Evolutionary conservation across 2,888 invertebrate species (phyloP).

Genomic region (Dryocosmus kuriphilus): DNA sequence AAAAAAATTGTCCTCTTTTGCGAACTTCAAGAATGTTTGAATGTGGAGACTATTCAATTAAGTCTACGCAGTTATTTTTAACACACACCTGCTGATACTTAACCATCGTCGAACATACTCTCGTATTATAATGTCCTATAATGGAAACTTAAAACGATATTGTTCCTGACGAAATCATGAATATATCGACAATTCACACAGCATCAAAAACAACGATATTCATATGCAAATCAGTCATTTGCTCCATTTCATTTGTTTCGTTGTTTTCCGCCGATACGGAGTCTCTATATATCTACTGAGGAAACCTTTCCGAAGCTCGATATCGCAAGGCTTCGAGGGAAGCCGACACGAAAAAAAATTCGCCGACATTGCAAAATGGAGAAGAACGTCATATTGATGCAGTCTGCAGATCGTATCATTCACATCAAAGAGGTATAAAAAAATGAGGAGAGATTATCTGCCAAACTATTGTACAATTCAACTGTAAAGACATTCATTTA

Average conservation of each 20-base stretch:
- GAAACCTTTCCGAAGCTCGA: conserved; percentile 66
- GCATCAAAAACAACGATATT: not conserved
- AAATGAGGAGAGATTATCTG: not conserved
- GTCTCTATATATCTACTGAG: conserved; percentile 45
- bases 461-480: too few species aligned
- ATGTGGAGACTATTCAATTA: too few species aligned
- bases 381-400: conserved; percentile 23
- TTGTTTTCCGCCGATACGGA: not conserved
- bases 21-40: too few species aligned
- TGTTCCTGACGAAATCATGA: not conserved
- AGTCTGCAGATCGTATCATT: conserved; percentile 9
- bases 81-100: not conserved
- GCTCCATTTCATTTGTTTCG: conserved; percentile 13
- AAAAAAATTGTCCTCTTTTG: too few species aligned
- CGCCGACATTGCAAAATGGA: conserved; percentile 51
- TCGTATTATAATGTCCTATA: not conserved
- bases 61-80: not conserved
- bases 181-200: not conserved
- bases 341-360: conserved; percentile 58
- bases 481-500: too few species aligned
- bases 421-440: not conserved
- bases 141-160: conserved; percentile 1
- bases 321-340: conserved; percentile 67
- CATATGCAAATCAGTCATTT: not conserved
- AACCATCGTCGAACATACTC: not conserved